A percentile compares a stretch with the other conserved stretches of the same genome.
phyloP scores from a whole-genome alignment of 2,797 vertebrate genomes.

The Adrianichthys oophorus region DNA sequence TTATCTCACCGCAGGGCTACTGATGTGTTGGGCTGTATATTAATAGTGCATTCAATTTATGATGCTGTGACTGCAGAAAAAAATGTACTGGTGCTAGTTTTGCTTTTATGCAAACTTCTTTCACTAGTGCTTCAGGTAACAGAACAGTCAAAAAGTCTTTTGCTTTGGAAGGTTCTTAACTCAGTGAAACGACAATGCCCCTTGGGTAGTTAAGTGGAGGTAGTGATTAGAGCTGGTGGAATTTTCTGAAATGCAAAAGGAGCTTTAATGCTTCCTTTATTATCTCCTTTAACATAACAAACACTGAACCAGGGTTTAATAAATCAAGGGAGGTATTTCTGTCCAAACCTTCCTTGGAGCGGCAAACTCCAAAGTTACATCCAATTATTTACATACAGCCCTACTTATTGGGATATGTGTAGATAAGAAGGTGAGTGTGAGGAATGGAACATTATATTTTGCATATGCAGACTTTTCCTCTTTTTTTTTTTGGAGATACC shows the following conservation, averaged over 20 bases:
- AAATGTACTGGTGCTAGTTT: background rate
- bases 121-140: background rate
- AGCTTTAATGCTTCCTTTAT: background rate
- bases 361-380: background rate
- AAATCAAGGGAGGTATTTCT: background rate
- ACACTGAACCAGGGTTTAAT: background rate
- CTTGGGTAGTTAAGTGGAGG: background rate
- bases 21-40: background rate
- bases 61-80: background rate
- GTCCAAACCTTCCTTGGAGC: background rate
- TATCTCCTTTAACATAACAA: background rate
- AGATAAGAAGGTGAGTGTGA: too few relatives aligned
- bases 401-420: too few relatives aligned
- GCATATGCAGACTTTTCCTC: too few relatives aligned
- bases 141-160: background rate
- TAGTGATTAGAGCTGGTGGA: background rate
- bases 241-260: background rate
- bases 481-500: too few relatives aligned
- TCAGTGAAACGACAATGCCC: background rate
- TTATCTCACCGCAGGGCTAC: too few relatives aligned
- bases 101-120: slow-evolving; percentile 6
- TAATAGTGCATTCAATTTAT: background rate
- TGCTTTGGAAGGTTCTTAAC: background rate
- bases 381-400: too few relatives aligned
- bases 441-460: too few relatives aligned